Conservation (phyloP, 2,113 vertebrate genomes). For the Sylvilagus bachmani region DNA sequence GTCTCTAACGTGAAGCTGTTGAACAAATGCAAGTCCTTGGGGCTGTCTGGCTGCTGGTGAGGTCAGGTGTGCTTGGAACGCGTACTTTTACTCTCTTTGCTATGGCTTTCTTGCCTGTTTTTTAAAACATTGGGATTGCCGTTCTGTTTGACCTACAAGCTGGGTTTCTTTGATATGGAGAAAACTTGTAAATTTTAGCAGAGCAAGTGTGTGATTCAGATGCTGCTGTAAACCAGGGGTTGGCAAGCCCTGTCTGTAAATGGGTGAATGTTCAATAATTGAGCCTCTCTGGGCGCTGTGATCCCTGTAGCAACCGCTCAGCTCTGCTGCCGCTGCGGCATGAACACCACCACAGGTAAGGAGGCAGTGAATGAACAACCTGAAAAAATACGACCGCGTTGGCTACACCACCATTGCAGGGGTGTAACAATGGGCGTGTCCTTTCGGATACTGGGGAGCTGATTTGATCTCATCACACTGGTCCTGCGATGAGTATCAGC, state of each 20-base stretch:
- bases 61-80: neutral
- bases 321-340: too few relatives aligned
- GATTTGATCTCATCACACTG: neutral
- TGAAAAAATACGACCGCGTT: neutral
- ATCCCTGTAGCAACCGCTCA: too few relatives aligned
- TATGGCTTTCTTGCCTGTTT: constrained; percentile 4
- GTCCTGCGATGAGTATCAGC: neutral
- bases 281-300: too few relatives aligned
- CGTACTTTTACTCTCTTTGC: neutral
- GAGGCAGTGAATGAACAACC: neutral
- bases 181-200: neutral
- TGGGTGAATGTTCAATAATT: too few relatives aligned
- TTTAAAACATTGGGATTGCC: neutral
- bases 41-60: neutral
- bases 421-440: neutral
- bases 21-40: neutral
- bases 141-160: constrained; percentile 9
- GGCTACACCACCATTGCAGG: neutral
- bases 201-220: constrained; percentile 1
- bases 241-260: too few relatives aligned
- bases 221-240: neutral
- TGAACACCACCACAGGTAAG: neutral
- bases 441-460: neutral
- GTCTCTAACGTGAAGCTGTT: neutral
- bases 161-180: neutral